Evolutionary conservation across 2,797 vertebrate species (phyloP).

Genomic region (Halcyon leucocephala): DNA sequence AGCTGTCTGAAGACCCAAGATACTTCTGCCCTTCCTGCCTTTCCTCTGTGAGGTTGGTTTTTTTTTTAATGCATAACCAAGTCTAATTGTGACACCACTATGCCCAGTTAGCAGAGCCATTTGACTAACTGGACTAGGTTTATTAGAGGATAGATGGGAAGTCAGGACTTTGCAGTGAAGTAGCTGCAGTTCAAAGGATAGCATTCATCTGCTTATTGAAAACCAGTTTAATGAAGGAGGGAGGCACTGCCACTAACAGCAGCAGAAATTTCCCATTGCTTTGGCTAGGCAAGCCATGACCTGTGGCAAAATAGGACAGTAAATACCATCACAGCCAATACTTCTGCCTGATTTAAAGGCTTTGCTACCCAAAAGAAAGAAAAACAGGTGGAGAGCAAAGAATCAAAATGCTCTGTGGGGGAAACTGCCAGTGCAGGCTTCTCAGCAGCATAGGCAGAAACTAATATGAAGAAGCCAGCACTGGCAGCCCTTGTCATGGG

Average conservation of each 20-base stretch:
- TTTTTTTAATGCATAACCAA: fast-evolving
- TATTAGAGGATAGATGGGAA: neutral
- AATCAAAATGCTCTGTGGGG: neutral
- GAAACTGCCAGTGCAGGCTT: neutral
- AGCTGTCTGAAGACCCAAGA: neutral
- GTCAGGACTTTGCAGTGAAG: neutral
- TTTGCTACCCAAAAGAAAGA: neutral
- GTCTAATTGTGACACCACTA: neutral
- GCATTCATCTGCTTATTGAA: neutral
- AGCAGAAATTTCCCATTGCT: neutral
- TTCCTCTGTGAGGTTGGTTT: neutral
- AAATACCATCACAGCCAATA: neutral
- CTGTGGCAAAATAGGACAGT: neutral
- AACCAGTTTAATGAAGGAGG: neutral
- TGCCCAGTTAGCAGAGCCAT: neutral
- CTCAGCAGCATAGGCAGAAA: neutral
- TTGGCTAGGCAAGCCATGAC: neutral
- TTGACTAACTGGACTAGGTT: neutral
- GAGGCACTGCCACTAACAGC: neutral
- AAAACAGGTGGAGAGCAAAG: neutral
- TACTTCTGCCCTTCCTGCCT: neutral
- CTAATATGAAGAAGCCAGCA: neutral
- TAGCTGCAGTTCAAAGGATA: neutral
- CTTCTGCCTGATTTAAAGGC: neutral
- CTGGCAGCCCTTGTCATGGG: neutral